Conservation (phyloP, 2,797 vertebrate genomes). For the Propithecus perrieri region DNA sequence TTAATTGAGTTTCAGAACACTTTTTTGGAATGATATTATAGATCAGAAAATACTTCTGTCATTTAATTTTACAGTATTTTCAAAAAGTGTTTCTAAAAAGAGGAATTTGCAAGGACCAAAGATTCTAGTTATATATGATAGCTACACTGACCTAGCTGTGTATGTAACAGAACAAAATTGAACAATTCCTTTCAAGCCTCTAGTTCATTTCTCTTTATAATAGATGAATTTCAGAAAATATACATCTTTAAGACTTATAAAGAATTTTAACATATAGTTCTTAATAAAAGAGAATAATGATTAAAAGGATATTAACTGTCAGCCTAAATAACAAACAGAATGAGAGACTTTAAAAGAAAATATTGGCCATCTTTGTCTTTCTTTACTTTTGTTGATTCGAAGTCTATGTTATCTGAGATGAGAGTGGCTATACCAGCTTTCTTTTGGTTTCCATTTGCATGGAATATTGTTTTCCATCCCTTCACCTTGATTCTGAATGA, state of each 20-base stretch:
- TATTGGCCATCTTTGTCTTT: too few species aligned
- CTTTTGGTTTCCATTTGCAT: too few species aligned
- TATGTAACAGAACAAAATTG: neutral
- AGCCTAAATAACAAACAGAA: neutral
- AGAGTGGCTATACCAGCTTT: too few species aligned
- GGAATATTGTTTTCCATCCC: too few species aligned
- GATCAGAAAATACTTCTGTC: conserved; percentile 17
- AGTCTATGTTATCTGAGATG: too few species aligned
- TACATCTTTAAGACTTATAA: neutral
- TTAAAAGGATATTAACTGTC: neutral
- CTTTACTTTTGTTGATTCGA: too few species aligned
- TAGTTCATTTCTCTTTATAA: conserved; percentile 19
- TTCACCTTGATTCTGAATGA: too few species aligned
- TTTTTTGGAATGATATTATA: neutral
- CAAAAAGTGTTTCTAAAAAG: neutral
- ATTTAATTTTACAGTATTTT: conserved; percentile 30
- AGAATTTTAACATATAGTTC: neutral
- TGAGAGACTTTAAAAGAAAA: neutral
- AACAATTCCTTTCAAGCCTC: neutral
- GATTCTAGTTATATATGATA: neutral
- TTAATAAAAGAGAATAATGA: neutral
- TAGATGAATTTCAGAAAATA: neutral
- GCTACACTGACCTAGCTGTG: neutral
- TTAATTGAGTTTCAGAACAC: neutral
- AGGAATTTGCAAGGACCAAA: conserved; percentile 15